Evolutionary conservation across 2,797 vertebrate genomes (phyloP), one percentile per base, ranked within the genome.

Genomic region (Schizopygopsis malacanthus): DNA sequence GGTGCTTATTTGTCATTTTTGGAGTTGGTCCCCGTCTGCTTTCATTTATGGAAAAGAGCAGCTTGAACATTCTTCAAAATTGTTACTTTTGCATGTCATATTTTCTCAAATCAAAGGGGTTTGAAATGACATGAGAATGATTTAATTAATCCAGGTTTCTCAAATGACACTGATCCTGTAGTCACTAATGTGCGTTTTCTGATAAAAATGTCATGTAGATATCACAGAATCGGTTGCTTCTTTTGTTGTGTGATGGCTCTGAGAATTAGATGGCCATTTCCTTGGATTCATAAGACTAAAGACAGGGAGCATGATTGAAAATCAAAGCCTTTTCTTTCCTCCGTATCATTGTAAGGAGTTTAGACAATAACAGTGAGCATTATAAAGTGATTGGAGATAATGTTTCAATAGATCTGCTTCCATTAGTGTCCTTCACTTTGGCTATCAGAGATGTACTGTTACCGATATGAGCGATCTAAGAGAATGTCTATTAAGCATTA

Each of bases 371-470:
- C 79, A 82, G 61, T 86, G 54, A 79, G 37, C 79, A 87, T 89
- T 81, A 88, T 11, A 16, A 47, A 43, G 43, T 85, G 79, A 89
- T 85, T 45, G 47, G n/a, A 84, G 72, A 84, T 84, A 84, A 15
- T 54, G 47, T 84, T 69, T 73, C 82, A 85, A 79, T 71, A 65
- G 56, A 79, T 70, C 63, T 37, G 50, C 81, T 85, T 72, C 76
- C 76, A 76, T 89, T 89, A 85, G 45, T 70, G 16, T 20, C 7
- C 28, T 28, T 41, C 73, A 63, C 71, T 87, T 84, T 28, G 52
- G 73, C 69, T 73, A 12, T 72, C 6, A 56, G 54, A 83, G 63
- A 63, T 2, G 28, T 80, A 73, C 80, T 84, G 50, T 37, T 83
- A 61, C n/a, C 13, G 6, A 7, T 39, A 61, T 39, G 20, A 75